These are phyloP conservation scores for Hystrix brachyura DNA, from an alignment of 2,113 vertebrate genomes.

Conservation along the genomic window DNA sequence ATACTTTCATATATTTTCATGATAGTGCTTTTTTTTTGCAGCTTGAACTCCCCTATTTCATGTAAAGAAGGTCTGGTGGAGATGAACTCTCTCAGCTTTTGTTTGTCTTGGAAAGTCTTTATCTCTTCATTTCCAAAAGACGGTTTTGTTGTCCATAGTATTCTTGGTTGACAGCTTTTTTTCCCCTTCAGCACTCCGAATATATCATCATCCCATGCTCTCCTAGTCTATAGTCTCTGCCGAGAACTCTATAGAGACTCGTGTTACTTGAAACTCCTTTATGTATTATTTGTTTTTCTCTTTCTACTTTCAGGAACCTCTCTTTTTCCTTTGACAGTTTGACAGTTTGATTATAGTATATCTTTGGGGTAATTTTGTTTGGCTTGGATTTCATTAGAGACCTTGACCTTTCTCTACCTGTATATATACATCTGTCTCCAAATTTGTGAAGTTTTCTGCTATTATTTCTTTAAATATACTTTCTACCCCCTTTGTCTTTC, in stretches of 20 bases:
- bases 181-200: not conserved
- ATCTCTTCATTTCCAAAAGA: not conserved
- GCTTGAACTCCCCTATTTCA: not conserved
- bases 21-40: not conserved
- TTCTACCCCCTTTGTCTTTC: not conserved
- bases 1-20: not conserved
- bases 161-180: not conserved
- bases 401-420: not conserved
- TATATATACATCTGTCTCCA: not conserved
- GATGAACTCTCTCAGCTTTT: not conserved
- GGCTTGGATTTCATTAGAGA: not conserved
- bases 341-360: not conserved
- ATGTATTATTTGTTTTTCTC: not conserved
- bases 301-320: not conserved
- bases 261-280: not conserved
- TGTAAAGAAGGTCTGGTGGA: not conserved
- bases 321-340: not conserved
- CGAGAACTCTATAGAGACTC: not conserved
- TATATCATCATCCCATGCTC: not conserved
- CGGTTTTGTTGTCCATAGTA: not conserved
- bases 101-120: not conserved
- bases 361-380: not conserved
- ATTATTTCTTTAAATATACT: not conserved
- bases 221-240: not conserved
- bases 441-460: not conserved